Percentiles rank a stretch among this genome's conserved stretches.
phyloP scores from a whole-genome alignment of 2,113 vertebrate genomes.

The Pimephales promelas region DNA sequence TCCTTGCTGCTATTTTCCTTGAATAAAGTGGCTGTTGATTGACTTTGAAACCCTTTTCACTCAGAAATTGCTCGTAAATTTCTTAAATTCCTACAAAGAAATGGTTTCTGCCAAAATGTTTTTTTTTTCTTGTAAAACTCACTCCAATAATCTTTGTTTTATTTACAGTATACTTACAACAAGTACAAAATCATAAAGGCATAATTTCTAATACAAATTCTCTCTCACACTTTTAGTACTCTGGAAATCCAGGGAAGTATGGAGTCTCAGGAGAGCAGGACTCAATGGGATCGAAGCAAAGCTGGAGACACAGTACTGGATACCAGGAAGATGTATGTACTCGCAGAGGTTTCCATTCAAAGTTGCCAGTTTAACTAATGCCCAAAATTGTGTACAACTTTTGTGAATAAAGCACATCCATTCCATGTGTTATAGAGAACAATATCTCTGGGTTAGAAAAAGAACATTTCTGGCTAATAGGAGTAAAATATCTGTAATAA shows the following conservation, averaged over 20 bases:
- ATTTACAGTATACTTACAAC: neutral
- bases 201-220: neutral
- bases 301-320: slow-evolving; percentile 75
- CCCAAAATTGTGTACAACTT: no score
- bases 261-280: slow-evolving; percentile 55
- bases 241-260: slow-evolving; percentile 44
- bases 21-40: neutral
- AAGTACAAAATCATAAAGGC: neutral
- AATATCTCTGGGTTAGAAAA: no score
- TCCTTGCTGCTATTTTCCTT: neutral
- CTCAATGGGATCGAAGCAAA: slow-evolving; percentile 59
- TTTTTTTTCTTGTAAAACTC: no score
- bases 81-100: neutral
- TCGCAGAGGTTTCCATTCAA: neutral
- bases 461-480: no score
- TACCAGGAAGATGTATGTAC: slow-evolving; percentile 71
- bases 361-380: no score
- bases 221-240: slow-evolving; percentile 58
- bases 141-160: neutral
- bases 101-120: no score
- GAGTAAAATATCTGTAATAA: no score
- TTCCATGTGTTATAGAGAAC: no score
- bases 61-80: neutral
- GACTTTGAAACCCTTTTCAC: neutral
- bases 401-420: no score